These are phyloP conservation scores for Drosophila miranda DNA, from an alignment of 1,140 invertebrate species.

Conservation along the genomic window DNA sequence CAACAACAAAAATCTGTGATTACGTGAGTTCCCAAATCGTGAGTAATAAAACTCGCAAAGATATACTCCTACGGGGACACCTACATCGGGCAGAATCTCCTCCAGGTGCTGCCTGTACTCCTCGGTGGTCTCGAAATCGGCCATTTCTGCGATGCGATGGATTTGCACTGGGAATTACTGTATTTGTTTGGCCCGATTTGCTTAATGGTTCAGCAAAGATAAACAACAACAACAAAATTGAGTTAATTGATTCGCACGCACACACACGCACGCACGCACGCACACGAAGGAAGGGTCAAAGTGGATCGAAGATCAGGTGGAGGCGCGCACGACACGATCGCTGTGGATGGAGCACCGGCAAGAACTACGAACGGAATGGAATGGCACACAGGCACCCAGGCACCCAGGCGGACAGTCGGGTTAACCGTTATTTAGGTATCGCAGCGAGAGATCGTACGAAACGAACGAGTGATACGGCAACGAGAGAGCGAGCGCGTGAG, in stretches of 20 bases:
- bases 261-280: slow-evolving; percentile 15
- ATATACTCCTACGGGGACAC: slow-evolving; percentile 6
- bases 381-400: not conserved
- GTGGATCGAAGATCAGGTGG: no score
- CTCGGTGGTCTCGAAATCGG: slow-evolving; percentile 71
- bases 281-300: not conserved
- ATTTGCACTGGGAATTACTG: slow-evolving; percentile 31
- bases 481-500: slow-evolving; percentile 8
- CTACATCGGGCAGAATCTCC: slow-evolving; percentile 72
- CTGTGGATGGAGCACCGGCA: not conserved
- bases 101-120: slow-evolving; percentile 75
- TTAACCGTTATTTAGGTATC: slow-evolving; percentile 16
- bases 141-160: slow-evolving; percentile 47
- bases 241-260: slow-evolving; percentile 41
- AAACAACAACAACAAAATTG: slow-evolving; percentile 49
- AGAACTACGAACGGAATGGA: slow-evolving; percentile 18
- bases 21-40: slow-evolving; percentile 54
- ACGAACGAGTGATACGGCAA: not conserved
- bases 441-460: slow-evolving; percentile 1
- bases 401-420: not conserved
- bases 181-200: slow-evolving; percentile 16
- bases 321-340: slow-evolving; percentile 2
- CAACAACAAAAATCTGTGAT: slow-evolving; percentile 37
- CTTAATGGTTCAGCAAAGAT: slow-evolving; percentile 39
- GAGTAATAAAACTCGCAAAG: slow-evolving; percentile 46